Evolutionary conservation across 2,888 invertebrate species (phyloP).

Genomic region (Diogma glabrata): DNA sequence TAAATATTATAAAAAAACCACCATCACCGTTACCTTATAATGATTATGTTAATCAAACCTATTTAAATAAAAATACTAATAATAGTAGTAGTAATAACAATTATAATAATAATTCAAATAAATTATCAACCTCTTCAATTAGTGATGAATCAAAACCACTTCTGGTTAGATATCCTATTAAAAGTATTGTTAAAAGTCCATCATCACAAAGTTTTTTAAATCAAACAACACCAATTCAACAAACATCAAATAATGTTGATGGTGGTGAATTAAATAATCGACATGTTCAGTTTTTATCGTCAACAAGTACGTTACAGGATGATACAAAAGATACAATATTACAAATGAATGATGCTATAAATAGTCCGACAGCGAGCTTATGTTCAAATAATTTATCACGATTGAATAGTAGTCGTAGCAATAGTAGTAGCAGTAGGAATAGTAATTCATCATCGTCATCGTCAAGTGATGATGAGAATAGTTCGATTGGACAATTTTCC

Average conservation of each 20-base stretch:
- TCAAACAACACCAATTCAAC: no score
- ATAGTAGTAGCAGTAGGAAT: background rate
- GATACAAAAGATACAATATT: no score
- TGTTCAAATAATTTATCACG: slow-evolving; percentile 5
- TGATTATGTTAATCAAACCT: slow-evolving; percentile 20
- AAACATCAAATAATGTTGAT: no score
- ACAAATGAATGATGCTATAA: background rate
- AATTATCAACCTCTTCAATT: background rate
- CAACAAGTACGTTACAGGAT: background rate
- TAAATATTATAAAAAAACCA: no score
- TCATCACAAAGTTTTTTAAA: slow-evolving; percentile 23
- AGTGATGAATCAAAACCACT: slow-evolving; percentile 8
- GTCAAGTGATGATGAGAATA: slow-evolving; percentile 44
- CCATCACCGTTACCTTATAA: no score
- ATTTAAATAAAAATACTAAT: slow-evolving; percentile 11
- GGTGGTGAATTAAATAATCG: background rate
- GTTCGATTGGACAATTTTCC: slow-evolving; percentile 48
- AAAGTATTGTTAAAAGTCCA: slow-evolving; percentile 24
- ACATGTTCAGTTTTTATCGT: slow-evolving; percentile 6
- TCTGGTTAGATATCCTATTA: slow-evolving; percentile 14
- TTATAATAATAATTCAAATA: slow-evolving; percentile 3
- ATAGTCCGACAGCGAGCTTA: slow-evolving; percentile 3
- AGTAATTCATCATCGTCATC: slow-evolving; percentile 28
- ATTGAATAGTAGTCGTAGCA: slow-evolving; percentile 3
- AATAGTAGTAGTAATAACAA: slow-evolving; percentile 10